These are phyloP conservation scores for Polyommatus icarus DNA, from an alignment of 2,888 invertebrate genomes.

Conservation along the genomic window DNA sequence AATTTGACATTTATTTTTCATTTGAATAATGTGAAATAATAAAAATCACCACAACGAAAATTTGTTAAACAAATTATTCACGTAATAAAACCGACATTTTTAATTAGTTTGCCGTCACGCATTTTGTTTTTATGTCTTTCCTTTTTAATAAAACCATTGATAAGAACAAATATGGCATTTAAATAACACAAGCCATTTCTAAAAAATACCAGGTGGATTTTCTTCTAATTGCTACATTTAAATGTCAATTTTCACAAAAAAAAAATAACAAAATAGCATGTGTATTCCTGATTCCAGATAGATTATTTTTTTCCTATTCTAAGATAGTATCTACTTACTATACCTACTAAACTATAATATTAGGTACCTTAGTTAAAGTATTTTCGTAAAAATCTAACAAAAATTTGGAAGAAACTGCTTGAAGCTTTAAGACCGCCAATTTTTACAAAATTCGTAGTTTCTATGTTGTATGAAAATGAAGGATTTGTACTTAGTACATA, in stretches of 20 bases:
- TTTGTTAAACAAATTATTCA: conserved; percentile 12
- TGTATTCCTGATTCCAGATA: background rate
- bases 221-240: background rate
- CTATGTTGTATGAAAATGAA: too few relatives aligned
- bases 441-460: too few relatives aligned
- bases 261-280: background rate
- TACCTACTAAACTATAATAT: too few relatives aligned
- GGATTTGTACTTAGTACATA: too few relatives aligned
- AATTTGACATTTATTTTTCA: conserved; percentile 14
- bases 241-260: background rate
- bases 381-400: too few relatives aligned
- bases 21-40: conserved; percentile 7
- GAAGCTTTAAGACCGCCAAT: too few relatives aligned
- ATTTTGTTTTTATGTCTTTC: conserved; percentile 5
- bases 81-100: conserved; percentile 15
- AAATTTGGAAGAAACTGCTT: too few relatives aligned
- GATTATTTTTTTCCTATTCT: too few relatives aligned
- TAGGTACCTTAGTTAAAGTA: too few relatives aligned
- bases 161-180: background rate
- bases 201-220: background rate
- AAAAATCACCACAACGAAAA: background rate
- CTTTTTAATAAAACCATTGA: background rate
- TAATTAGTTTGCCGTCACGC: conserved; percentile 13
- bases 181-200: background rate
- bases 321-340: too few relatives aligned